Evolutionary conservation across 2,888 invertebrate genomes (phyloP), one percentile per base, ranked within the genome.

Genomic region (Nasonia oneida): DNA sequence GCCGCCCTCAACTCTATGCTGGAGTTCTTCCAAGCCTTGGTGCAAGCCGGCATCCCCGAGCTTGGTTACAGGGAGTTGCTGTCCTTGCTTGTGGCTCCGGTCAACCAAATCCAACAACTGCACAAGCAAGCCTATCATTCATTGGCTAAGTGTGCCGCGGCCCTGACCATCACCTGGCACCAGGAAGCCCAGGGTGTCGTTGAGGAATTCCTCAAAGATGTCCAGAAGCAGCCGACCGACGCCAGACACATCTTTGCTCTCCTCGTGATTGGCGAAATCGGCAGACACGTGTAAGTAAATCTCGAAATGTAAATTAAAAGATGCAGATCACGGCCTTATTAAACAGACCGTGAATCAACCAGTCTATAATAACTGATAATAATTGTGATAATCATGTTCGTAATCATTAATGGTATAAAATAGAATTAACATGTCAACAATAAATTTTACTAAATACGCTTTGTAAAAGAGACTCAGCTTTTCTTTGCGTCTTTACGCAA

Each of bases 261-360:
- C 86, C 94, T 99, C 50, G 98, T 99, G 37, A 96, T 99, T 89
- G 99, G 99, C 0, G 99, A 99, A 95, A 98, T 99, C 90, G 99
- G 99, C 8, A 95, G 98, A 88, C 97, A 98, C 91, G 96, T 98
- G 97, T 97, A 94, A 95, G 96, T 95, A 77, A 47, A 70, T 50
- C 53, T n/a, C 4, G 42, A n/a, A 37, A 15, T 33, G 37, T 33
- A 37, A 37, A 37, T 37, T 3, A 37, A 37, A 37, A 29, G 15
- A 33, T 12, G 1, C 10, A 14, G 33, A 15, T 67, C 29, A 14
- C 14, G 29, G 10, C 23, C 33, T 29, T 53, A 15, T 12, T 53
- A 12, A 10, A 53, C 50, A 53, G 15, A 15, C 15, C 14, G 15
- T 15, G 53, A 53, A 53, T 53, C 15, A 14, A 15, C 4, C 53